Base-by-base conservation (phyloP, 2,888 invertebrate genomes). In the Xestia sexstrigata region DNA sequence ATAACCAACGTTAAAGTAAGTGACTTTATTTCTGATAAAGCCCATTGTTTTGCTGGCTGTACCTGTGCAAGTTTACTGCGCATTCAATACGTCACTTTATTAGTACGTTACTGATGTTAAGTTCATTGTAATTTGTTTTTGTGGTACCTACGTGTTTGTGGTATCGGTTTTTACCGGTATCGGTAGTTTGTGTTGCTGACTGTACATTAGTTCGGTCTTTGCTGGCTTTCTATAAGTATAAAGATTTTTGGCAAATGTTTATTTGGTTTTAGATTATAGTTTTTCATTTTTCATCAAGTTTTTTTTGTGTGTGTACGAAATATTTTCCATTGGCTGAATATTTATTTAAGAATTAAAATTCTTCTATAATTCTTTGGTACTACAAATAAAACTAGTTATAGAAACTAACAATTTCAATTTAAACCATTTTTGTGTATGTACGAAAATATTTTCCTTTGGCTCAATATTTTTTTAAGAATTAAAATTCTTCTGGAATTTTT, bases 101-200 rank as follows among this genome's bases (percentile, higher is more conserved):
- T 90, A 90, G 90, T 89, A 90, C 90, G 89, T 89, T 90, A 88
- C 87, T 87, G 84, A 89, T 89, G 89, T 88, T 89, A 88, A 89
- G 86, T 82, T 88, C 90, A 91, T 91, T 92, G 91, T 92, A 91
- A 91, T 91, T 90, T 90, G 91, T 91, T 92, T 90, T 88, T 86
- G 86, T 80, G 74, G 78, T 68, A 70, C 74, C 72, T 75, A 74
- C 84, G 84, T 85, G 87, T 83, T 82, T 83, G 65, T 62, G 67
- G 75, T 79, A 76, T 75, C 60, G 87, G 52, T 63, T 39, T 62
- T 78, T 65, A 42, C n/a, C 17, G 42, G 42, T 65, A 78, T 69
- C 30, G 60, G 63, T 81, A 55, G 70, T 76, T 81, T 87, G 79
- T 88, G 81, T 72, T 82, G 87, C 82, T 83, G 89, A 87, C 88